Base-by-base conservation (phyloP, 1,140 invertebrate species). In the Branchinecta lynchi region DNA sequence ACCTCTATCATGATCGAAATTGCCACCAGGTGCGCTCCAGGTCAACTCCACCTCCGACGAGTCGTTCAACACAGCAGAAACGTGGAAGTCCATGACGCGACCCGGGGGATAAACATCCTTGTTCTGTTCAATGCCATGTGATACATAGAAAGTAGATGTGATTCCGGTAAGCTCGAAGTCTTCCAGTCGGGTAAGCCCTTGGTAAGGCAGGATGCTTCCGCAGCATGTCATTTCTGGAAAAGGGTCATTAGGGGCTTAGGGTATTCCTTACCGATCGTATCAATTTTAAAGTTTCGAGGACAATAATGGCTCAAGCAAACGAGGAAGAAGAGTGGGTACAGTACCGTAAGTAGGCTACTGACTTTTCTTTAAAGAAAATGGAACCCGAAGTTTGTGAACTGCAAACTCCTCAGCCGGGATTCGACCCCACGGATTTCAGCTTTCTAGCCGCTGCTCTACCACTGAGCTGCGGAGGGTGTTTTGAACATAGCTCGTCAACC, bases 1-100 rank as follows among this genome's bases (percentile, higher is more conserved):
- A 75, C 74, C 76, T 76, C 72, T 74, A 71, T 76, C 77, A 67
- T 72, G 73, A 71, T 77, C 75, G 67, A 74, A 77, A 71, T 78
- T 73, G 43, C 74, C 73, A 44, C 77, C 77, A 15, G 77, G 77
- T 10, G 77, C 74, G 17, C 75, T 77, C 76, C 76, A 78, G 51
- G 72, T 73, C 9, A 78, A 70, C 70, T 72, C 74, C 7, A 75
- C 74, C 73, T 75, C 74, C 10, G 73, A 74, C 8, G 75, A 71
- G 43, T 73, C 73, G 66, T 77, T 74, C 51, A 74, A 66, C 45
- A 73, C 69, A 65, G 71, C 44, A 43, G 74, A 73, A 43, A 76
- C 71, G 3, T 71, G 65, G 17, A 77, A 69, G 70, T 77, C 75
- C 3, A 75, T 73, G 8, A 77, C 70, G 21, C 75, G 69, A 10